A percentile compares a stretch with the other conserved stretches of the same genome.
phyloP scores from a whole-genome alignment of 2,113 vertebrate genomes.

The Eretmochelys imbricata region DNA sequence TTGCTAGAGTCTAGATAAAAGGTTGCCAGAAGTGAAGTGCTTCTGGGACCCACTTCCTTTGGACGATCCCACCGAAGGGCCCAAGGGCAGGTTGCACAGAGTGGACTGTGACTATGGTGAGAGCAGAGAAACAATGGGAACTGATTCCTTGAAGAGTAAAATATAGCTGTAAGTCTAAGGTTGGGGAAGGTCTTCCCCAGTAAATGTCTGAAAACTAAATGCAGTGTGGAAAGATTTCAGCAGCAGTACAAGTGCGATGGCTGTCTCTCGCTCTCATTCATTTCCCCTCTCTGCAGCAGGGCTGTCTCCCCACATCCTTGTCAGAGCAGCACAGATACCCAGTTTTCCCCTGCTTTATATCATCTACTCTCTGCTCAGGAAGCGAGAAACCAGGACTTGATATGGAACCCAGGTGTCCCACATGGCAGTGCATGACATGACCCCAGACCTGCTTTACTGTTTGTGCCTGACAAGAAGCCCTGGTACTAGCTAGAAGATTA shows the following conservation, averaged over 20 bases:
- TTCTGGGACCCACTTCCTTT: too few species aligned
- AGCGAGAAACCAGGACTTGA: neutral
- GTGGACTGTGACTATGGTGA: neutral
- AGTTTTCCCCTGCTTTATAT: neutral
- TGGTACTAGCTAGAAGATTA: neutral
- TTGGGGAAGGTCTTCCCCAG: neutral
- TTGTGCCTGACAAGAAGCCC: neutral
- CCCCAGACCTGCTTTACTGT: neutral
- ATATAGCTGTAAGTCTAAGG: neutral
- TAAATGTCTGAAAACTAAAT: constrained; percentile 7
- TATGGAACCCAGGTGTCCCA: neutral
- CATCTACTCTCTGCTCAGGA: constrained; percentile 3
- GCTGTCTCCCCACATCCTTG: neutral
- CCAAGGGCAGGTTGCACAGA: neutral
- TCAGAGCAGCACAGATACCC: constrained; percentile 20
- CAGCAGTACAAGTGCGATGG: neutral
- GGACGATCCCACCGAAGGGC: neutral
- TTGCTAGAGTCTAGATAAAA: neutral
- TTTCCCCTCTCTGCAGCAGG: neutral
- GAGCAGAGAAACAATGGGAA: neutral
- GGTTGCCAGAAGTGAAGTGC: constrained; percentile 30
- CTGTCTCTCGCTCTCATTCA: neutral
- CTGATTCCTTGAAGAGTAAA: constrained; percentile 13
- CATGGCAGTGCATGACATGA: neutral
- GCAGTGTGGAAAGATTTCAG: neutral